phyloP scores from a whole-genome alignment of 2,888 invertebrate species.

The Scelioninae gen. 1 region DNA sequence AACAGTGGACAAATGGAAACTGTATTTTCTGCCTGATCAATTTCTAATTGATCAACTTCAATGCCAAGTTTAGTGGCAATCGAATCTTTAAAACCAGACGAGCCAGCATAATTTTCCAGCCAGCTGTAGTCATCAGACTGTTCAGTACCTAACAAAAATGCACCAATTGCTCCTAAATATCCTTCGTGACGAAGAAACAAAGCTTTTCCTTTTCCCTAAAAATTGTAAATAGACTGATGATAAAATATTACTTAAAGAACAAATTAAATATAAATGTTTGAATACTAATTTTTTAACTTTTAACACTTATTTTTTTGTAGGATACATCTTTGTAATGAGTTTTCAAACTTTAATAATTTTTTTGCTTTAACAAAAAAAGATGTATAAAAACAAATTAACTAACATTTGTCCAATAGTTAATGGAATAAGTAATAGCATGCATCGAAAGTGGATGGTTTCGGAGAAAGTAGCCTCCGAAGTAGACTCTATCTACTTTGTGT shows the following conservation, averaged over 20 bases:
- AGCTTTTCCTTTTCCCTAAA: conserved; percentile 86
- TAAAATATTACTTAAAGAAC: neutral
- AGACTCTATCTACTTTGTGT: conserved; percentile 87
- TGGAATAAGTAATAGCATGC: conserved; percentile 88
- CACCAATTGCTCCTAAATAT: conserved; percentile 89
- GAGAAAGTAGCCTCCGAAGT: conserved; percentile 89
- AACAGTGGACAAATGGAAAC: conserved; percentile 90
- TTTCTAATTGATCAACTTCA: conserved; percentile 83
- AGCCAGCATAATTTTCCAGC: conserved; percentile 89
- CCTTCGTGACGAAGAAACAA: conserved; percentile 89
- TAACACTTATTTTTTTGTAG: too few species aligned
- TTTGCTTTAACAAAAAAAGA: too few species aligned
- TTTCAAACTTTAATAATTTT: too few species aligned
- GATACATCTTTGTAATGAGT: too few species aligned
- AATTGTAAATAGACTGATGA: neutral
- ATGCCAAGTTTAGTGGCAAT: conserved; percentile 83
- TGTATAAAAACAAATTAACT: too few species aligned
- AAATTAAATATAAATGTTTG: too few species aligned
- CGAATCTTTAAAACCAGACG: conserved; percentile 86
- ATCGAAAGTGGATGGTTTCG: conserved; percentile 89
- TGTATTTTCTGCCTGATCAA: conserved; percentile 84
- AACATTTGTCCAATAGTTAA: conserved; percentile 88
- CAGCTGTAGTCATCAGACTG: conserved; percentile 87
- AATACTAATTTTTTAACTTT: too few species aligned
- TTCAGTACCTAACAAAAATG: conserved; percentile 88